Evolutionary conservation across 2,888 invertebrate genomes (phyloP), one percentile per base, ranked within the genome.

Genomic region (Lumbricus terrestris): DNA sequence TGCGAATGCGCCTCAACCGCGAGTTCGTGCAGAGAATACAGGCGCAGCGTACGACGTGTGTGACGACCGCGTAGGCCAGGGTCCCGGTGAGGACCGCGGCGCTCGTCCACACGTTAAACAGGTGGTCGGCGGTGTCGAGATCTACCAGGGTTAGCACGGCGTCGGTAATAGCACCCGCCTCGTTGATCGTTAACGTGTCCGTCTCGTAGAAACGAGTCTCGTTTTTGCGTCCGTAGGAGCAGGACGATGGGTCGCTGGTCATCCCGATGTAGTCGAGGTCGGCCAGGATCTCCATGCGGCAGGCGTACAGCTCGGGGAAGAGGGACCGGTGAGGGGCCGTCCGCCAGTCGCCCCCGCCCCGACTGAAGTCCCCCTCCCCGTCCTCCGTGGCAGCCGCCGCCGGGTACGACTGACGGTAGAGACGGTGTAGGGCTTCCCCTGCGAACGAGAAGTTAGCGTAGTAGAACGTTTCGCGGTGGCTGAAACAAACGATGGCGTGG

Each of bases 381-480:
- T n/a, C 37, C 42, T 13, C 29, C 33, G 40, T 13, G 40, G 40
- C n/a, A n/a, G n/a, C 6, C 6, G n/a, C 6, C 23, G 20, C 1
- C 16, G 85, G 85, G 35, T 85, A 85, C 35, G 85, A 85, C 69
- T 92, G 91, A n/a, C 91, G 90, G 90, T 92, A 92, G 47, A 91
- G 38, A 0, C 92, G 83, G 85, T 91, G 92, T 18, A 91, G 90
- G 0, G 91, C 90, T 89, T 92, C 92, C 8, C 91, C 92, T 29
- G 90, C 90, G 90, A 92, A 92, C 29, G 92, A 92, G 89, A 90
- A 91, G 90, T 92, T 92, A 29, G 91, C 91, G 90, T 92, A 92
- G 90, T 91, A 91, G 89, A 92, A 92, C 20, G 92, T 92, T 91
- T 92, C 92, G 47, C 90, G 88, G 89, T 92, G 91, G 47, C 92